Evolutionary conservation across 1,140 invertebrate species (phyloP).

Genomic region (Arion vulgaris): DNA sequence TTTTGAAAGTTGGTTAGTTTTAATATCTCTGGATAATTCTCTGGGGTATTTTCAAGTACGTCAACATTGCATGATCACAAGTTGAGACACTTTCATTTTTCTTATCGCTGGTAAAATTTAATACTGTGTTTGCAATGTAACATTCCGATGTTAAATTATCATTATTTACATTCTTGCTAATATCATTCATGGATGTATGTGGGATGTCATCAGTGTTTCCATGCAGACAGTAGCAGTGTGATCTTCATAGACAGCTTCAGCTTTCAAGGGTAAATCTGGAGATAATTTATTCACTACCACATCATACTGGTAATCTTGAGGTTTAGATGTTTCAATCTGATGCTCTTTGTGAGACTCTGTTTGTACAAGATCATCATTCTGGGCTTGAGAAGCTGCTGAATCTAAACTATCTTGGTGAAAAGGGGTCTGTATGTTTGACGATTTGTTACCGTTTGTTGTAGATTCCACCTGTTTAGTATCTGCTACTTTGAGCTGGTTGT

Average conservation of each 20-base stretch:
- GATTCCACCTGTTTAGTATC: not conserved
- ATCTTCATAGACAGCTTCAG: not conserved
- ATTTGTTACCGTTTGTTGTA: not conserved
- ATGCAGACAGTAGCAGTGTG: no score
- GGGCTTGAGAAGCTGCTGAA: not conserved
- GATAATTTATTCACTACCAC: not conserved
- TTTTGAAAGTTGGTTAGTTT: not conserved
- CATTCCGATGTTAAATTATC: no score
- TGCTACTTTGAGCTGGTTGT: not conserved
- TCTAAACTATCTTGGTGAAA: no score
- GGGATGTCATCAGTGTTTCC: no score
- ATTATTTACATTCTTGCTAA: no score
- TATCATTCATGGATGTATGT: no score
- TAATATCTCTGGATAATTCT: not conserved
- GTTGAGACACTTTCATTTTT: no score
- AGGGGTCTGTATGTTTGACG: no score
- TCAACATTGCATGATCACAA: no score
- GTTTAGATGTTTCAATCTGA: not conserved
- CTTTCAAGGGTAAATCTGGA: not conserved
- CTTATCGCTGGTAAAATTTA: no score
- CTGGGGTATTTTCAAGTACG: no score
- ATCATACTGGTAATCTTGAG: not conserved
- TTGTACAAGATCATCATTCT: not conserved
- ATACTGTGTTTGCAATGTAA: no score
- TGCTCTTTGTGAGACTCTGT: not conserved